Conservation (phyloP, 2,797 vertebrate genomes). For the Smutsia gigantea region DNA sequence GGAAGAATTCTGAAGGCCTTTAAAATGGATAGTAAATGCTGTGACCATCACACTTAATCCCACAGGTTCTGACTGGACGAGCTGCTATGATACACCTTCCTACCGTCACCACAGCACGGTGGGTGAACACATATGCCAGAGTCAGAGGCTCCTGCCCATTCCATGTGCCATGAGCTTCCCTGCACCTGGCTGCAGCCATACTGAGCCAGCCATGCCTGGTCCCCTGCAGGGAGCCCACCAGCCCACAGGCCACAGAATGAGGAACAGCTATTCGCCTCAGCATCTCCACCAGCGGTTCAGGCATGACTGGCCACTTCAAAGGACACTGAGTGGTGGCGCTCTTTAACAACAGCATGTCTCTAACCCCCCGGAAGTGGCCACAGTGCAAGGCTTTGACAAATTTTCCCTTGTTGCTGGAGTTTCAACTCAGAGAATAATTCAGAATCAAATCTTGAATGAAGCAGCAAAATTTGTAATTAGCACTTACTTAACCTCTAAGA, state of each 20-base stretch:
- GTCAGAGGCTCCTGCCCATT: accelerated
- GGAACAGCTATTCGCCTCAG: accelerated
- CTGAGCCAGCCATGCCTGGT: not conserved
- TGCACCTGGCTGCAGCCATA: not conserved
- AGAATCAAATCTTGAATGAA: not conserved
- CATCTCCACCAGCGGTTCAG: not conserved
- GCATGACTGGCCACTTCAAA: not conserved
- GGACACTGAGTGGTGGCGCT: not conserved
- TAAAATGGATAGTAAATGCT: not conserved
- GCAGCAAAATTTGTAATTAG: not conserved
- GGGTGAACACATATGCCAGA: accelerated
- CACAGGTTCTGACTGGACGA: accelerated
- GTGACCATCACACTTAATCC: not conserved
- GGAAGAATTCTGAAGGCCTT: not conserved
- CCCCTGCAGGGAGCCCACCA: accelerated
- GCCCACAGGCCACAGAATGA: not conserved
- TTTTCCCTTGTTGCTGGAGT: not conserved
- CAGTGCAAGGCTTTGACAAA: too few species aligned
- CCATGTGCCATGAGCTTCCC: not conserved
- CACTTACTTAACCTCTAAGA: not conserved
- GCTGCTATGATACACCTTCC: accelerated
- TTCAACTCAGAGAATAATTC: not conserved
- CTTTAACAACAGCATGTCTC: not conserved
- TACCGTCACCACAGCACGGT: accelerated
- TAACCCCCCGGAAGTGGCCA: too few species aligned